Conservation (phyloP, 2,797 vertebrate species). For the Hippopotamyrus pictus region DNA sequence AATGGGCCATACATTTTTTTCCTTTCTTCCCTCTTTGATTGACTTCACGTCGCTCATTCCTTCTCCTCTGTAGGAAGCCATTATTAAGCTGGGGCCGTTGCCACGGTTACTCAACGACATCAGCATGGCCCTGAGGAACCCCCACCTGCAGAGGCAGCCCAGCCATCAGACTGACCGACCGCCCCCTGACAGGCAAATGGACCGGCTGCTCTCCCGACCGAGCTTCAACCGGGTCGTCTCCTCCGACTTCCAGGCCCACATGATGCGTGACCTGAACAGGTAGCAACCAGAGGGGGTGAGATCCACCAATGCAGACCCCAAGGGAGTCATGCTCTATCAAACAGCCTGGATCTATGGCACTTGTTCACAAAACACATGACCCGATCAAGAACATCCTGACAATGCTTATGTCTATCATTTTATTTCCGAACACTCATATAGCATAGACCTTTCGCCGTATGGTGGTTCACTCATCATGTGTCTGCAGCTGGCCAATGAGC, state of each 20-base stretch:
- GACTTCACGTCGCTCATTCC: neutral
- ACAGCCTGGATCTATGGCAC: neutral
- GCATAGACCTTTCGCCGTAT: neutral
- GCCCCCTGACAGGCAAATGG: slow-evolving; percentile 56
- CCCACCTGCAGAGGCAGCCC: slow-evolving; percentile 88
- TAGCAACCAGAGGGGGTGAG: slow-evolving; percentile 33
- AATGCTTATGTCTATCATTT: neutral
- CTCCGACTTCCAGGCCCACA: slow-evolving; percentile 90
- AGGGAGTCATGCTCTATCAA: neutral
- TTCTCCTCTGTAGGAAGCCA: slow-evolving; percentile 71
- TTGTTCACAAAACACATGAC: neutral
- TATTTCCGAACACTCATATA: neutral
- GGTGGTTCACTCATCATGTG: too few species aligned
- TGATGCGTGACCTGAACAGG: slow-evolving; percentile 95
- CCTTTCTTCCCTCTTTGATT: neutral
- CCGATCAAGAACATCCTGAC: neutral
- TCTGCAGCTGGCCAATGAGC: neutral
- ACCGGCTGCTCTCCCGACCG: slow-evolving; percentile 63
- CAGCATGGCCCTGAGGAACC: slow-evolving; percentile 89
- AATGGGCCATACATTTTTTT: neutral
- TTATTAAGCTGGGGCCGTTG: slow-evolving; percentile 86
- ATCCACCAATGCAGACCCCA: neutral
- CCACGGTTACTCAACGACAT: slow-evolving; percentile 92
- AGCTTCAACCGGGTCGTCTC: slow-evolving; percentile 69
- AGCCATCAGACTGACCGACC: slow-evolving; percentile 67